Conservation (phyloP, 1,140 invertebrate species). For the Caenorhabditis briggsae region DNA sequence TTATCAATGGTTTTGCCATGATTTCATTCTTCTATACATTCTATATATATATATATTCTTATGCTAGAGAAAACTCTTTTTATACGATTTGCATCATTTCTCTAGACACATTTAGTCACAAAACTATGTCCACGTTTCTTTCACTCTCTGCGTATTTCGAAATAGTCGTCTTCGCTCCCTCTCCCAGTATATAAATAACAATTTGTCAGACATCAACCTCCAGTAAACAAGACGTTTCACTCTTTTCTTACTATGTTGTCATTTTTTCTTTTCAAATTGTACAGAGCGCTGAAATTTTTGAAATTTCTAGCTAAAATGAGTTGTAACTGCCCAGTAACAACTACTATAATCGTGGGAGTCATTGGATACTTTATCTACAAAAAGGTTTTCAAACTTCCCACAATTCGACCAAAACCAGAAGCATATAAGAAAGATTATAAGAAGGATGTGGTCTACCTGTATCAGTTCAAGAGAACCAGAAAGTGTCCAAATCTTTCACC, state of each 20-base stretch:
- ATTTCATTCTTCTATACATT: background rate
- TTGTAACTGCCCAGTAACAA: conserved; percentile 5
- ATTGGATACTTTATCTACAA: conserved; percentile 40
- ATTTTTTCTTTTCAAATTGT: conserved; percentile 2
- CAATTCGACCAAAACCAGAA: conserved; percentile 15
- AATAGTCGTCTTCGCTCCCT: background rate
- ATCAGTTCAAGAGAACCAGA: conserved; percentile 82
- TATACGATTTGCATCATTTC: conserved; percentile 16
- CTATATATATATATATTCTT: no score
- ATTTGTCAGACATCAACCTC: background rate
- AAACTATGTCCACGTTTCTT: background rate
- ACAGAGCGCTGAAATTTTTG: background rate
- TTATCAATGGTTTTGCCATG: background rate
- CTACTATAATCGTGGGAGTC: background rate
- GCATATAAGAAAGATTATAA: conserved; percentile 56
- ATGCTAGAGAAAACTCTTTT: background rate
- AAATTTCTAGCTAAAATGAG: conserved; percentile 7
- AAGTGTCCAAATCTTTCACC: conserved; percentile 89
- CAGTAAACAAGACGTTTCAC: background rate
- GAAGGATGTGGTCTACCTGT: conserved; percentile 61
- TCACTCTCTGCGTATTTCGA: background rate
- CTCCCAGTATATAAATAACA: conserved; percentile 10
- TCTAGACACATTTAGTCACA: background rate
- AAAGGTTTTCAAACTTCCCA: background rate
- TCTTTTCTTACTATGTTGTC: background rate